A percentile compares a stretch with the other conserved stretches of the same genome.
Evolutionary conservation across 2,113 vertebrate genomes (phyloP).

Genomic region (Puntigrus tetrazona): DNA sequence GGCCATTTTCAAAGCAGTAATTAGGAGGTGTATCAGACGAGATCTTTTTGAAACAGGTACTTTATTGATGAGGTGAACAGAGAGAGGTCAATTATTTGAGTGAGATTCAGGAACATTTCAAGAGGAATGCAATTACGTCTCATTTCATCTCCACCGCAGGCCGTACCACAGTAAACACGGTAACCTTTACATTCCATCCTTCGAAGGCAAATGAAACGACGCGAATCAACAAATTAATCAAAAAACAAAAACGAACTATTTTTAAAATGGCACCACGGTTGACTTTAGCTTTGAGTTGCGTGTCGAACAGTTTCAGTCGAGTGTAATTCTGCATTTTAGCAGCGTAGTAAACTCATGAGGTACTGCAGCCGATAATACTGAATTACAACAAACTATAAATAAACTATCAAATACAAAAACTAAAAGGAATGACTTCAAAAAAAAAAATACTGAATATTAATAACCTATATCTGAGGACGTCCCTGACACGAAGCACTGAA

Average conservation of each 20-base stretch:
- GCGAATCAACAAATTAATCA: constrained; percentile 66
- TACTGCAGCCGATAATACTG: constrained; percentile 9
- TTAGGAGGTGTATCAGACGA: background rate
- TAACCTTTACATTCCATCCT: background rate
- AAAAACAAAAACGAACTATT: constrained; percentile 41
- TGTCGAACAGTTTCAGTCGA: background rate
- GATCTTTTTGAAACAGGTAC: constrained; percentile 42
- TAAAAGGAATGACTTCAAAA: background rate
- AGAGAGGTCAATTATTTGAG: background rate
- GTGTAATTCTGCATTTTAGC: background rate
- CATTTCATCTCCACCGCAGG: background rate
- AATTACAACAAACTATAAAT: background rate
- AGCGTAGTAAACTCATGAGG: background rate
- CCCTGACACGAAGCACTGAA: background rate
- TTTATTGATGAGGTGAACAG: constrained; percentile 35
- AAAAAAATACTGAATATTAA: background rate
- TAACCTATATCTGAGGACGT: background rate
- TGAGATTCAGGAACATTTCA: constrained; percentile 13
- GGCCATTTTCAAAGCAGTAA: background rate
- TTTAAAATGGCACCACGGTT: constrained; percentile 43
- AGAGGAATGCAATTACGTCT: background rate
- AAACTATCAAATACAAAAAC: background rate
- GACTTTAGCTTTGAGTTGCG: background rate
- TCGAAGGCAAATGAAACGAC: constrained; percentile 30
- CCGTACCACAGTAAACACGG: background rate